These are phyloP conservation scores for Cnemophilus loriae DNA, from an alignment of 2,113 vertebrate genomes.

Conservation along the genomic window DNA sequence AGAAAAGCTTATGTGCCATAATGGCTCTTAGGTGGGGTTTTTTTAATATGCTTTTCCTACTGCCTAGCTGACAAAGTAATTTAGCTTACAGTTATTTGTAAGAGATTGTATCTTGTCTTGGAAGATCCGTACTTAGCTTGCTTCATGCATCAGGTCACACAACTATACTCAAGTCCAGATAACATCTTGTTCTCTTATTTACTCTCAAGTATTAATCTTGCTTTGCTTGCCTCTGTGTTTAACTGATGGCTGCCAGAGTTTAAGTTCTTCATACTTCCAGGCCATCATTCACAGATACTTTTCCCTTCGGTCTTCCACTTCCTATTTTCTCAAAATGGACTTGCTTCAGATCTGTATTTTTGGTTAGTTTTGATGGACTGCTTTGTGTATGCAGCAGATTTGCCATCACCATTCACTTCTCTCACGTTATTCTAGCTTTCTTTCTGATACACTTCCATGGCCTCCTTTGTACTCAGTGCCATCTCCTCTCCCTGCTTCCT, in stretches of 20 bases:
- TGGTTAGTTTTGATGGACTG: not conserved
- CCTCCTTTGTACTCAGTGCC: not conserved
- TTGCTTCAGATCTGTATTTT: not conserved
- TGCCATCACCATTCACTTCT: not conserved
- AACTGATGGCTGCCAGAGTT: not conserved
- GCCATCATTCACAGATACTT: not conserved
- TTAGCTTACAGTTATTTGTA: not conserved
- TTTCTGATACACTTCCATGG: not conserved
- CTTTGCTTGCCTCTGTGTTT: not conserved
- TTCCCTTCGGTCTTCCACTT: not conserved
- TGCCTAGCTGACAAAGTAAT: not conserved
- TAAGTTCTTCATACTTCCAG: not conserved
- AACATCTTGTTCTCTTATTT: not conserved
- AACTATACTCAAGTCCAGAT: not conserved
- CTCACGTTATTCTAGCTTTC: accelerated
- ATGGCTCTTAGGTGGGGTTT: accelerated
- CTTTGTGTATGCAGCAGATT: not conserved
- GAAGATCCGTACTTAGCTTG: not conserved
- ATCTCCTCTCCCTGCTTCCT: not conserved
- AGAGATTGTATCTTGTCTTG: not conserved
- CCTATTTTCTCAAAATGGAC: not conserved
- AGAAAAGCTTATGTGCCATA: not conserved
- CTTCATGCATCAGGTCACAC: not conserved
- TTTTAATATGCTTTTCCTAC: not conserved
- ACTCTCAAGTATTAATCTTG: not conserved